phyloP scores from a whole-genome alignment of 2,888 invertebrate species.

The Ochlodes sylvanus region DNA sequence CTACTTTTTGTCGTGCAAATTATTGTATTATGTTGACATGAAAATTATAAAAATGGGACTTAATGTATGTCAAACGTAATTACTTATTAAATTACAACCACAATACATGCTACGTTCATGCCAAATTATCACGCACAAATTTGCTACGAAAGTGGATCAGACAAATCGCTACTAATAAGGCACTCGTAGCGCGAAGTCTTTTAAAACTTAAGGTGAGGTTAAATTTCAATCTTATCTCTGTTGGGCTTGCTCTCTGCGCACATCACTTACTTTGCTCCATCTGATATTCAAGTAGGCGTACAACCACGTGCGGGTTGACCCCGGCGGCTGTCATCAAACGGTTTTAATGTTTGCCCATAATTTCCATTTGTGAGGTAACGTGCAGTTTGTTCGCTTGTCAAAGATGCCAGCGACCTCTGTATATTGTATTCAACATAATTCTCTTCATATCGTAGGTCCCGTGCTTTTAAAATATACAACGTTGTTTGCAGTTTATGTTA shows the following conservation, averaged over 20 bases:
- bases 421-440: constrained; percentile 43
- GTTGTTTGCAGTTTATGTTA: neutral
- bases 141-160: neutral
- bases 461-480: constrained; percentile 7
- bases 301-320: constrained; percentile 63
- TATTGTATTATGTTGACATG: too few species aligned
- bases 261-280: constrained; percentile 58
- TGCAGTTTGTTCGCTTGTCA: constrained; percentile 50
- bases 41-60: too few species aligned
- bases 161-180: constrained; percentile 5
- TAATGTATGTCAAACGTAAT: neutral
- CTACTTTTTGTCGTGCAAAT: too few species aligned
- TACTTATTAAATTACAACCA: neutral
- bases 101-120: neutral
- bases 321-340: constrained; percentile 56
- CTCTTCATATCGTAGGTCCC: constrained; percentile 33
- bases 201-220: constrained; percentile 1
- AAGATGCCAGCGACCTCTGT: constrained; percentile 51
- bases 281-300: constrained; percentile 56
- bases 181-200: constrained; percentile 11
- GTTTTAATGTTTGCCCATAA: constrained; percentile 49
- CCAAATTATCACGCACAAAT: neutral
- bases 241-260: constrained; percentile 11
- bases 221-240: constrained; percentile 23
- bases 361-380: constrained; percentile 46